Base-by-base conservation (phyloP, 2,888 invertebrate genomes). In the Lithophane socia region DNA sequence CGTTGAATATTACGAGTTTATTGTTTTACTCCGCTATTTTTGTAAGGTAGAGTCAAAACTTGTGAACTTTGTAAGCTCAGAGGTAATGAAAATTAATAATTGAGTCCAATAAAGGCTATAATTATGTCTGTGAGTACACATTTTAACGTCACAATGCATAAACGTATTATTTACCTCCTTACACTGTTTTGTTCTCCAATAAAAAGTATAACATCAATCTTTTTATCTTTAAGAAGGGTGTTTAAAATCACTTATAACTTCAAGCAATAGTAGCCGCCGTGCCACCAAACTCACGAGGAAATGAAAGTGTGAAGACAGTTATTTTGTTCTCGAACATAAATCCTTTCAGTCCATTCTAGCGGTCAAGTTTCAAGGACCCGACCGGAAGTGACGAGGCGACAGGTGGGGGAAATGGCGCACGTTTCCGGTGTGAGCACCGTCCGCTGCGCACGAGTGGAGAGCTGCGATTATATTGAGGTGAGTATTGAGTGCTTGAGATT, bases 401-500 rank as follows among this genome's bases (percentile, higher is more conserved):
- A 95, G 95, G 95, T 95, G 95, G 94, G 94, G 94, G 94, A 94
- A 94, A 95, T 95, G 95, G 94, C 80, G 92, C 91, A 89, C 89
- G 87, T 92, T 92, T 95, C 95, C 95, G 94, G 92, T 90, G 77
- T 82, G 76, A 72, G 73, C 70, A 65, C 66, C 65, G 82, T 72
- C 64, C 73, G 44, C 64, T 86, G 89, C 85, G 86, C 89, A 80
- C 79, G 86, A 86, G 84, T 85, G 79, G 73, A 56, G 68, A 52
- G 63, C 37, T 24, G 18, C 63, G 49, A 65, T 83, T 79, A 71
- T 66, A 54, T 44, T 60, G 83, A 86, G 84, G 86, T 84, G 86
- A 63, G 83, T 56, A 75, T 82, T 66, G 79, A 83, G 65, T 49
- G 67, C 69, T 47, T 16, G 44, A 61, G 68, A 68, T 47, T 16